phyloP scores from a whole-genome alignment of 2,113 vertebrate genomes.

The Cololabis saira region DNA sequence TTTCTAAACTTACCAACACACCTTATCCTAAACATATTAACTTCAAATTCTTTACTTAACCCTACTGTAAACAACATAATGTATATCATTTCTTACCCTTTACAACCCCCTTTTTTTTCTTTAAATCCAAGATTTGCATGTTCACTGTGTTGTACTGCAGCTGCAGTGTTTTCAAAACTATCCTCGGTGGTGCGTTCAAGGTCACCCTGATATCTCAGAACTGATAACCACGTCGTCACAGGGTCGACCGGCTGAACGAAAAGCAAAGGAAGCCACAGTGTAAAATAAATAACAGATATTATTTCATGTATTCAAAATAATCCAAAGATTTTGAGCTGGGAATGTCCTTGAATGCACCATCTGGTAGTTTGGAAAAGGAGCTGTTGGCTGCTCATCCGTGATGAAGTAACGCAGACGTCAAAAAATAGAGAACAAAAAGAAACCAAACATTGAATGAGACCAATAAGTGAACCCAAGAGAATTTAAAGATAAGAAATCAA shows the following conservation, averaged over 20 bases:
- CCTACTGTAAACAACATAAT: slow-evolving; percentile 12
- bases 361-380: not conserved
- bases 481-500: too few species aligned
- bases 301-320: slow-evolving; percentile 5
- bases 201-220: not conserved
- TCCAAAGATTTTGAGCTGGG: not conserved
- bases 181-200: slow-evolving; percentile 18
- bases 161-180: slow-evolving; percentile 6
- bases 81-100: not conserved
- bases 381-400: not conserved
- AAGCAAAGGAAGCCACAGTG: not conserved
- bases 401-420: not conserved
- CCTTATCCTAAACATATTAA: too few species aligned
- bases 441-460: not conserved
- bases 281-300: slow-evolving; percentile 12
- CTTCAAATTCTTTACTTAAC: not conserved
- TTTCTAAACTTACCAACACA: not conserved
- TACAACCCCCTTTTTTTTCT: not conserved
- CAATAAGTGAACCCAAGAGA: too few species aligned
- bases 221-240: not conserved
- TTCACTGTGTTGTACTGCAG: not conserved
- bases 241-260: not conserved
- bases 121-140: not conserved
- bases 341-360: slow-evolving; percentile 20
- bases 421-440: slow-evolving; percentile 7